These are phyloP conservation scores for Alaudala cheleensis DNA, from an alignment of 2,113 vertebrate genomes.

Conservation along the genomic window DNA sequence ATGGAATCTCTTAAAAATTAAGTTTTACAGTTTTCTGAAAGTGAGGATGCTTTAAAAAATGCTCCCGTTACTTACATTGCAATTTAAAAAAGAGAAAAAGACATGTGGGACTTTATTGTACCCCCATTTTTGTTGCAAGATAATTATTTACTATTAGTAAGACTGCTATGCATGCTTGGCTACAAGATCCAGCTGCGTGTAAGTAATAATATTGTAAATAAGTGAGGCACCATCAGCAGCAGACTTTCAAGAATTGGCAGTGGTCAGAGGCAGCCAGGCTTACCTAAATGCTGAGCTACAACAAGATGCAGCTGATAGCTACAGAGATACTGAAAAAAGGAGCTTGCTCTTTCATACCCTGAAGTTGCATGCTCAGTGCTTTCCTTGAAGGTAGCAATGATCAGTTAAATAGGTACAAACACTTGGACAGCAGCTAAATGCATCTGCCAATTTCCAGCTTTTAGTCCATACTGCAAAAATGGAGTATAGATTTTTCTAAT, in stretches of 20 bases:
- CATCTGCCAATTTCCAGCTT: neutral
- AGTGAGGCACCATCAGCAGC: neutral
- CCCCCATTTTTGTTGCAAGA: accelerated
- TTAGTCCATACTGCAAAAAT: neutral
- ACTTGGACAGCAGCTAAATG: neutral
- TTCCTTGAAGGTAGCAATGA: neutral
- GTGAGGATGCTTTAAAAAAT: neutral
- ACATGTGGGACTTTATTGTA: accelerated
- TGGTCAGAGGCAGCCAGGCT: neutral
- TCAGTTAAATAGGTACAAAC: neutral
- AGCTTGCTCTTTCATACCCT: neutral
- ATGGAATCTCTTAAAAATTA: neutral
- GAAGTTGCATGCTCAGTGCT: neutral
- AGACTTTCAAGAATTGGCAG: neutral
- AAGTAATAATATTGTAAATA: neutral
- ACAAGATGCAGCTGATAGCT: neutral
- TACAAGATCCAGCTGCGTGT: neutral
- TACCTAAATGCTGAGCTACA: neutral
- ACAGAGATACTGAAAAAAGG: neutral
- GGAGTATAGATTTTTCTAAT: neutral
- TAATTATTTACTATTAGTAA: neutral
- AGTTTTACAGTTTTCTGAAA: neutral
- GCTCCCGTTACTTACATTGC: neutral
- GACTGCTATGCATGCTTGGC: accelerated
- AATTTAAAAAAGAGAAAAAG: neutral